These are phyloP conservation scores for Leptopilina myrica DNA, from an alignment of 2,888 invertebrate genomes.

Conservation along the genomic window DNA sequence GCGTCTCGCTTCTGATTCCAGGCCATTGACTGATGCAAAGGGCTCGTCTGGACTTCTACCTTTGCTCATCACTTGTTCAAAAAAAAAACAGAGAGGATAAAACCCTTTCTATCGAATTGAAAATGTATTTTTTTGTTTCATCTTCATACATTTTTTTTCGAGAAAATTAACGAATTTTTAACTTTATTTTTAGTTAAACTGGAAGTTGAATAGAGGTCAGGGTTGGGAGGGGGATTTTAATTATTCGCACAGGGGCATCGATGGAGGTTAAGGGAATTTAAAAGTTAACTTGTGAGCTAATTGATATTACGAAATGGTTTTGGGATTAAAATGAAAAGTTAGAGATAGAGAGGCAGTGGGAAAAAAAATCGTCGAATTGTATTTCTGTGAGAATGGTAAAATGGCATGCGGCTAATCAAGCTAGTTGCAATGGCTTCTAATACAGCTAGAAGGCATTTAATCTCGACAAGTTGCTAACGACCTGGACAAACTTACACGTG, in stretches of 20 bases:
- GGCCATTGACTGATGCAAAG: slow-evolving; percentile 26
- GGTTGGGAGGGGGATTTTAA: background rate
- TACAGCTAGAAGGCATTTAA: slow-evolving; percentile 75
- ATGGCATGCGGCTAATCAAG: slow-evolving; percentile 67
- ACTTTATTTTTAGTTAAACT: no score
- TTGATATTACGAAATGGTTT: slow-evolving; percentile 17
- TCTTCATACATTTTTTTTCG: no score
- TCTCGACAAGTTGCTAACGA: slow-evolving; percentile 76
- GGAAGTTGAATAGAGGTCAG: background rate
- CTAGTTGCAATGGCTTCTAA: slow-evolving; percentile 70
- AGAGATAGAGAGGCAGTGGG: background rate
- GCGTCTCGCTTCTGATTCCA: slow-evolving; percentile 55
- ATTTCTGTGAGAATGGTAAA: background rate
- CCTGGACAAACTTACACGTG: slow-evolving; percentile 71
- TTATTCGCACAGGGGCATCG: background rate
- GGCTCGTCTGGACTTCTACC: slow-evolving; percentile 26
- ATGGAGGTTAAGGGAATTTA: slow-evolving; percentile 23
- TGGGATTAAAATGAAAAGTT: slow-evolving; percentile 17
- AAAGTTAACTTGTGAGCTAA: slow-evolving; percentile 1
- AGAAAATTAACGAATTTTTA: no score
- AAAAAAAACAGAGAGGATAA: background rate
- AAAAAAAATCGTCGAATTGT: slow-evolving; percentile 13
- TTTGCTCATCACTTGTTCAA: slow-evolving; percentile 5
- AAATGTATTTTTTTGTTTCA: background rate
- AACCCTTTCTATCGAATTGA: background rate